phyloP scores from a whole-genome alignment of 2,888 invertebrate species.

The Synergus itoensis region DNA sequence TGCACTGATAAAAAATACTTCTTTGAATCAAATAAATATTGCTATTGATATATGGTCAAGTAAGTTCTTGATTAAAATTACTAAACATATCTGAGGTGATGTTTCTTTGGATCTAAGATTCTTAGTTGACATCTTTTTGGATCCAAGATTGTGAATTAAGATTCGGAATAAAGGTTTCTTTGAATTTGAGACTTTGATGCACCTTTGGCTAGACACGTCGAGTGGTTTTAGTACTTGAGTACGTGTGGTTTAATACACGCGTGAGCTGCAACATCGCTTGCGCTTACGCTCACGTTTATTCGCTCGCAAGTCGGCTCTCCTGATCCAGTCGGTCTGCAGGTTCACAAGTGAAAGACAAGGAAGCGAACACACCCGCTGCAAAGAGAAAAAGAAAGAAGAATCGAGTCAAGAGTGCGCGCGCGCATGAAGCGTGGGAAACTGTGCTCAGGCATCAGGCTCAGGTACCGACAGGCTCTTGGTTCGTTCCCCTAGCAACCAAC shows the following conservation, averaged over 20 bases:
- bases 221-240: neutral
- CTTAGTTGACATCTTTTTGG: neutral
- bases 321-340: conserved; percentile 37
- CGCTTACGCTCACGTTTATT: conserved; percentile 53
- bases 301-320: conserved; percentile 48
- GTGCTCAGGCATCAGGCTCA: conserved; percentile 56
- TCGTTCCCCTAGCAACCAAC: conserved; percentile 48
- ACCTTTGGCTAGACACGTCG: conserved; percentile 1
- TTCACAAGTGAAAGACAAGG: conserved; percentile 36
- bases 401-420: conserved; percentile 51
- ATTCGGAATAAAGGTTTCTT: neutral
- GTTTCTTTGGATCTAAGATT: neutral
- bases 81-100: neutral
- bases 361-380: conserved; percentile 34
- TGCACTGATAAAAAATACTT: neutral
- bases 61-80: neutral
- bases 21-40: neutral
- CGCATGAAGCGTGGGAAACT: conserved; percentile 69
- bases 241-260: conserved; percentile 33
- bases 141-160: neutral
- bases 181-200: neutral
- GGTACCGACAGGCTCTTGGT: conserved; percentile 55
- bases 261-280: conserved; percentile 37
- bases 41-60: neutral
- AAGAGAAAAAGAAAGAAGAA: conserved; percentile 49